Evolutionary conservation across 2,888 invertebrate genomes (phyloP).

Genomic region (Stictocephala bisonia): DNA sequence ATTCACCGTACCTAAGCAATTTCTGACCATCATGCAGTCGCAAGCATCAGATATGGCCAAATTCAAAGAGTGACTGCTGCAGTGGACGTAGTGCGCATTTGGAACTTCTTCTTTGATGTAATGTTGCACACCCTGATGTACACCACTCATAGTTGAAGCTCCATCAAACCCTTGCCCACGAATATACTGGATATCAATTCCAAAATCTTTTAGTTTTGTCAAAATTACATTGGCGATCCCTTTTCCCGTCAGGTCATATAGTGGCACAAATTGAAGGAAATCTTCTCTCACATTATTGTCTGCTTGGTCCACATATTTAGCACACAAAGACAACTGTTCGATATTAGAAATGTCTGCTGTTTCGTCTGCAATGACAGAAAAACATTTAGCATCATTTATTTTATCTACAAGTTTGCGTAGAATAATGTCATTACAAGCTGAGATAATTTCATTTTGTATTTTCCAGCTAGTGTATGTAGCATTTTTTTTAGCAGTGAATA

Average conservation of each 20-base stretch:
- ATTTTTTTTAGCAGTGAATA: conserved; percentile 5
- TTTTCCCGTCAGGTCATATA: conserved; percentile 21
- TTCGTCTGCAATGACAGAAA: conserved; percentile 19
- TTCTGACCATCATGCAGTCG: background rate
- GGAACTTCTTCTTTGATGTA: conserved; percentile 43
- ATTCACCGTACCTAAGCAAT: conserved; percentile 15
- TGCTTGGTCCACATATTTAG: background rate
- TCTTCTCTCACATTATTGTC: background rate
- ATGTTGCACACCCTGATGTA: conserved; percentile 39
- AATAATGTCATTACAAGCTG: conserved; percentile 8
- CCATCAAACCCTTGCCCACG: conserved; percentile 23
- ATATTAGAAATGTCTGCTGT: background rate
- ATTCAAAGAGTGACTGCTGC: conserved; percentile 44
- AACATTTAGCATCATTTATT: conserved; percentile 31
- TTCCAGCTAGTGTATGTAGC: background rate
- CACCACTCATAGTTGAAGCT: conserved; percentile 15
- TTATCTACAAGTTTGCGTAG: conserved; percentile 9
- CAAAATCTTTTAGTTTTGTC: conserved; percentile 7
- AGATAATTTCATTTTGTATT: conserved; percentile 24
- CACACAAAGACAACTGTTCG: conserved; percentile 22
- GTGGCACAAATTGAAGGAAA: background rate
- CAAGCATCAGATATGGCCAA: conserved; percentile 40
- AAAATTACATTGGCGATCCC: background rate
- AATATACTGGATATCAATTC: background rate
- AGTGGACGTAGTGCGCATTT: conserved; percentile 42